phyloP scores from a whole-genome alignment of 2,113 vertebrate species.

The Trichomycterus rosablanca region DNA sequence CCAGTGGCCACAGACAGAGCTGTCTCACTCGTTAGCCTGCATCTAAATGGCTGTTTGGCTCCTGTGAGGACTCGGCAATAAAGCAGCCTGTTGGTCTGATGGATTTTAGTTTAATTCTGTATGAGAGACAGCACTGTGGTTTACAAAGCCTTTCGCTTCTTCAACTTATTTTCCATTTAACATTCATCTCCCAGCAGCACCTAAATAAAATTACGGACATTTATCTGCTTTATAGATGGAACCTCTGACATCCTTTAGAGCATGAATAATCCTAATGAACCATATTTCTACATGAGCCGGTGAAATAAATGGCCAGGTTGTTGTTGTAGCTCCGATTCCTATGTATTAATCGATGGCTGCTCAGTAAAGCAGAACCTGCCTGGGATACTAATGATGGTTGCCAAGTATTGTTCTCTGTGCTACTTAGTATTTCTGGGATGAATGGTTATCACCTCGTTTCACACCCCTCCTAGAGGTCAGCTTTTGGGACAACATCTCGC shows the following conservation, averaged over 20 bases:
- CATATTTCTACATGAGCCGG: slow-evolving; percentile 21
- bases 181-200: slow-evolving; percentile 32
- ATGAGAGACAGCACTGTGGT: slow-evolving; percentile 12
- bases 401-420: slow-evolving; percentile 26
- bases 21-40: slow-evolving; percentile 33
- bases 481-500: slow-evolving; percentile 40
- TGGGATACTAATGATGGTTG: slow-evolving; percentile 32
- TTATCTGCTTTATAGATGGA: slow-evolving; percentile 40
- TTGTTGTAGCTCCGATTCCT: slow-evolving; percentile 22
- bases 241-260: slow-evolving; percentile 35
- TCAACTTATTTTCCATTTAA: slow-evolving; percentile 14
- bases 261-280: slow-evolving; percentile 43
- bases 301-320: slow-evolving; percentile 41
- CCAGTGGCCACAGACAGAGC: slow-evolving; percentile 20
- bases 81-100: slow-evolving; percentile 31
- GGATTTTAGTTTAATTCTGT: slow-evolving; percentile 40
- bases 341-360: slow-evolving; percentile 31
- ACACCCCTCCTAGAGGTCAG: slow-evolving; percentile 12
- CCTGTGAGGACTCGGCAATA: slow-evolving; percentile 18
- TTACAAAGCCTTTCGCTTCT: slow-evolving; percentile 26
- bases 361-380: slow-evolving; percentile 24
- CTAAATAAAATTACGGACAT: slow-evolving; percentile 35
- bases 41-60: slow-evolving; percentile 45
- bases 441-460: slow-evolving; percentile 35
- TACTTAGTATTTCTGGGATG: slow-evolving; percentile 28